Base-by-base conservation (phyloP, 2,888 invertebrate species). In the Euproctis similis region DNA sequence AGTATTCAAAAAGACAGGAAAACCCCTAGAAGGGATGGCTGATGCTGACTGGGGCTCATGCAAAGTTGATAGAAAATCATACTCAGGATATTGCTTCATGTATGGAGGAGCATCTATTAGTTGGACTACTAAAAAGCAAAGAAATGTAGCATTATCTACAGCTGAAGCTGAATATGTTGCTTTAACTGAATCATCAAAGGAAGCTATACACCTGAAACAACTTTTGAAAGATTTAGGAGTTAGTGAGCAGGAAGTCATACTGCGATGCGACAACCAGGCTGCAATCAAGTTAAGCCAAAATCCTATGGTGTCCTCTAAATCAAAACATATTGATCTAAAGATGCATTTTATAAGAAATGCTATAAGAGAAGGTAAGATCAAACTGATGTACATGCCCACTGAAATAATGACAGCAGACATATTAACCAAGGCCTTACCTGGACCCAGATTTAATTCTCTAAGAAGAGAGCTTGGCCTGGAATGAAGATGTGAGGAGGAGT, bases 21-120 rank as follows among this genome's bases (percentile, higher is more conserved):
- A 17, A 5, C 1, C 7, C 3, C n/a, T 17, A 4, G 2, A 25
- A 8, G 17, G 25, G 3, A 17, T 25, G 16, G 17, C 24, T 2
- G 24, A 24, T 9, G 24, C 24, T 9, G 24, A 24, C 6, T 24
- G 24, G 16, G 24, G 16, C 4, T 9, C 9, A 9, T 12, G 8
- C 8, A 14, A 4, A 6, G 8, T 13, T 4, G 24, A 24, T 13
- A 8, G 9, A 16, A 24, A 24, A 9, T 24, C 24, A 7, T 24
- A 10, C 10, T 20, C 13, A n/a, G 17, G 23, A 7, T 18, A 26
- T 23, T 18, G 9, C 8, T 14, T 26, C 9, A 26, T 29, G 18
- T 17, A 25, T 12, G 26, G 7, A 6, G 24, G 24, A 16, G 16
- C 16, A 1, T 9, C 7, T 10, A 10, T 24, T 9, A 24, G 9